Base-by-base conservation (phyloP, 2,113 vertebrate species). In the Zosterops lateralis region DNA sequence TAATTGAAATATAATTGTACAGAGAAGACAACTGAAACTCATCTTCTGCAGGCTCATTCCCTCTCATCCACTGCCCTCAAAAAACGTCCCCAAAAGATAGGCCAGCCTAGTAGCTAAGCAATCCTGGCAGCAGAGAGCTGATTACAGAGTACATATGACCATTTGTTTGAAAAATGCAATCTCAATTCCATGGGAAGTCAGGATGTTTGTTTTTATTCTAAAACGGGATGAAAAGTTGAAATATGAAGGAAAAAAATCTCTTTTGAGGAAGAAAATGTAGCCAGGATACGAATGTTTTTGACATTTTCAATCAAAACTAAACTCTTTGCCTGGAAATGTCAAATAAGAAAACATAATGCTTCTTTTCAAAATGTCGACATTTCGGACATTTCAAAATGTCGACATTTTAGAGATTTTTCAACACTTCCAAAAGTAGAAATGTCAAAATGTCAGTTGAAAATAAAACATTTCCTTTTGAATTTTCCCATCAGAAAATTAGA, bases 261-360 rank as follows among this genome's bases (percentile, higher is more conserved):
- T 94, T 94, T 95, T 83, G 65, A 94, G 93, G 75, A 90, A 84
- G 93, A 95, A 95, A 95, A 95, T 88, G 94, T 88, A 94, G 94
- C 91, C 94, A 96, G 95, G 91, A 96, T 95, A 96, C 10, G 87
- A 95, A 95, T 95, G 93, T 95, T 97, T 97, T 96, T 97, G 95
- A 95, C 96, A 97, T 97, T 97, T 95, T 96, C 94, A 91, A 96
- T 95, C 94, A 95, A 96, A 97, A 95, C 93, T 94, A 96, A 95
- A 95, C 93, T 95, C 94, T 95, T 96, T 95, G 94, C 93, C 94
- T 95, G 87, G 94, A 97, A 97, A 97, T 96, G 95, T 96, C 94
- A 97, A 95, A 96, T 96, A 95, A 96, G 93, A 92, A 96, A 95
- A 95, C 96, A 96, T 93, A 95, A 95, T 96, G 95, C 82, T 96